Evolutionary conservation across 1,140 invertebrate genomes (phyloP).

Genomic region (Pogonognathellus flavescens): DNA sequence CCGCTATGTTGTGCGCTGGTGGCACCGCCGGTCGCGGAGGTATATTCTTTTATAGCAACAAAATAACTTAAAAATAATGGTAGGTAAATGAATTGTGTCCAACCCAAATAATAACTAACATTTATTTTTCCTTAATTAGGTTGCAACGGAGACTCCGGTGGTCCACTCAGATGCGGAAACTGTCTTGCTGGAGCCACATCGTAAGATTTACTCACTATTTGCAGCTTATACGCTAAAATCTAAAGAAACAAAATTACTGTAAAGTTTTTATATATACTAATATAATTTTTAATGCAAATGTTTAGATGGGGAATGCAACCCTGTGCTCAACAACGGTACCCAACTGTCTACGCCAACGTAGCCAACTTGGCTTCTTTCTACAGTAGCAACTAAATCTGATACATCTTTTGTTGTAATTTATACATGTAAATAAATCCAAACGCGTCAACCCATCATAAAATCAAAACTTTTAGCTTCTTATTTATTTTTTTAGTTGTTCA

Average conservation of each 20-base stretch:
- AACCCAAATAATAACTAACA: too few relatives aligned
- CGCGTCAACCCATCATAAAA: too few relatives aligned
- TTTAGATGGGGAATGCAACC: constrained; percentile 57
- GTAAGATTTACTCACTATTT: too few relatives aligned
- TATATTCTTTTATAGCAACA: constrained; percentile 20
- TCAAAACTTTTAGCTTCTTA: too few relatives aligned
- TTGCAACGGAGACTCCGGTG: constrained; percentile 63
- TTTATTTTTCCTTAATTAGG: too few relatives aligned
- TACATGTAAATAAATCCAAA: neutral
- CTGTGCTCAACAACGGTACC: constrained; percentile 55
- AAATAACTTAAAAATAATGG: neutral
- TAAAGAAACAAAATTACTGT: too few relatives aligned
- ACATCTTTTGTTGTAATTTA: neutral
- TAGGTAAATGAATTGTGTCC: neutral
- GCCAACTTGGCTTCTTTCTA: constrained; percentile 35
- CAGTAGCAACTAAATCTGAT: constrained; percentile 8
- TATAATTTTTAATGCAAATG: neutral
- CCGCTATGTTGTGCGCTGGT: constrained; percentile 54
- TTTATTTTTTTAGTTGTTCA: too few relatives aligned
- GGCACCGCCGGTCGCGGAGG: constrained; percentile 27
- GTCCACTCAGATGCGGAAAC: constrained; percentile 57
- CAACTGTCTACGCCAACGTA: constrained; percentile 57
- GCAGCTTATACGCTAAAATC: too few relatives aligned
- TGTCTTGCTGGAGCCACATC: constrained; percentile 50
- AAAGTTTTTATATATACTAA: neutral